phyloP scores from a whole-genome alignment of 2,113 vertebrate species.

The Aptenodytes patagonicus region DNA sequence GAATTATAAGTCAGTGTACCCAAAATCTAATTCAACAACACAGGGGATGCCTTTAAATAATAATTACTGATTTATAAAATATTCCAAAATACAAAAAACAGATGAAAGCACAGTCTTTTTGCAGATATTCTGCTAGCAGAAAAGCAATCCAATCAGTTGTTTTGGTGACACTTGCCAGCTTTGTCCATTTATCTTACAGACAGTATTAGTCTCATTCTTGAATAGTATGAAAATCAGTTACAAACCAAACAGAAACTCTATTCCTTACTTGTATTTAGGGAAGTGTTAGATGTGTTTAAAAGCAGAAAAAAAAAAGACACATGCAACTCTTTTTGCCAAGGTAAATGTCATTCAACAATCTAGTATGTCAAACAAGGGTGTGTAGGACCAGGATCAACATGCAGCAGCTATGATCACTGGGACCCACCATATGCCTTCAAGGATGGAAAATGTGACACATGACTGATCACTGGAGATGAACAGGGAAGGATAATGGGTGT shows the following conservation, averaged over 20 bases:
- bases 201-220: not conserved
- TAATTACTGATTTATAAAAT: not conserved
- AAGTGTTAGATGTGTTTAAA: not conserved
- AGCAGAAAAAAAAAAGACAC: not conserved
- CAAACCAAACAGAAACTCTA: not conserved
- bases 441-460: constrained; percentile 1
- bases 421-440: constrained; percentile 12
- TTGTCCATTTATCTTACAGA: not conserved
- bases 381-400: not conserved
- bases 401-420: constrained; percentile 34
- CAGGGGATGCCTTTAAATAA: not conserved
- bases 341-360: constrained; percentile 8
- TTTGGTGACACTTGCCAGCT: not conserved
- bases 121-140: not conserved
- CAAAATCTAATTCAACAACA: not conserved
- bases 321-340: not conserved
- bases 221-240: not conserved
- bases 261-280: not conserved
- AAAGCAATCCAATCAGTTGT: not conserved
- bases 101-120: not conserved
- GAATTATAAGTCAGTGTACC: not conserved
- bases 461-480: constrained; percentile 8
- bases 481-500: not conserved
- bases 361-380: not conserved
- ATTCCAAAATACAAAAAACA: not conserved